Conservation (phyloP, 2,797 vertebrate species). For the Manis pentadactyla region DNA sequence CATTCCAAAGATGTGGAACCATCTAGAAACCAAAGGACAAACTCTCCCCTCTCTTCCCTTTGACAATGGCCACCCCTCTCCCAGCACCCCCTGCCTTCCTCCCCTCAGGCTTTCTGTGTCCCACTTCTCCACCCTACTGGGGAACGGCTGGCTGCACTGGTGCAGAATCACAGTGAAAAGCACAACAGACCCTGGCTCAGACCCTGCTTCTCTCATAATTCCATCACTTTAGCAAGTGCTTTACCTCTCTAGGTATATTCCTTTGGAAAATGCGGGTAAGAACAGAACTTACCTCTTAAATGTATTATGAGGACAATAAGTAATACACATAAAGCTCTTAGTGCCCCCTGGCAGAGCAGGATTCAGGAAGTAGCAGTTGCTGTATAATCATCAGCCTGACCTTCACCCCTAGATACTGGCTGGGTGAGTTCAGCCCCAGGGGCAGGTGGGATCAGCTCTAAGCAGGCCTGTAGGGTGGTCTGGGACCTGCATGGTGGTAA, state of each 20-base stretch:
- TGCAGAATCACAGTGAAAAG: neutral
- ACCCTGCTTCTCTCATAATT: neutral
- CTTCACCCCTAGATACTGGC: accelerated
- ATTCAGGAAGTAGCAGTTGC: neutral
- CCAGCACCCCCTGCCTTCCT: accelerated
- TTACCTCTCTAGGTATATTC: neutral
- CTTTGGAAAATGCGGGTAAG: neutral
- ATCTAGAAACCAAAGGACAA: slow-evolving; percentile 33
- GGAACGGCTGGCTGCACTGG: neutral
- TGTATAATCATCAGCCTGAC: accelerated
- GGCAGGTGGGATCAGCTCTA: accelerated
- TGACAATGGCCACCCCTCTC: neutral
- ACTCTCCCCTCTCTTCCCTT: neutral
- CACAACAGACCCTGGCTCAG: neutral
- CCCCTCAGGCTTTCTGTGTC: no score
- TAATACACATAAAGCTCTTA: accelerated
- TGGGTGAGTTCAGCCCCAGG: accelerated
- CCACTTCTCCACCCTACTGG: accelerated
- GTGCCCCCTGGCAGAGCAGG: neutral
- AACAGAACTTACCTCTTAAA: neutral
- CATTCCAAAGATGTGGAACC: slow-evolving; percentile 15
- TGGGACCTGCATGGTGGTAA: neutral
- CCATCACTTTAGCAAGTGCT: accelerated
- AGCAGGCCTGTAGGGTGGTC: no score
- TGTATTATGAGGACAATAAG: neutral